phyloP scores from a whole-genome alignment of 2,113 vertebrate species.

The Corvus cornix region DNA sequence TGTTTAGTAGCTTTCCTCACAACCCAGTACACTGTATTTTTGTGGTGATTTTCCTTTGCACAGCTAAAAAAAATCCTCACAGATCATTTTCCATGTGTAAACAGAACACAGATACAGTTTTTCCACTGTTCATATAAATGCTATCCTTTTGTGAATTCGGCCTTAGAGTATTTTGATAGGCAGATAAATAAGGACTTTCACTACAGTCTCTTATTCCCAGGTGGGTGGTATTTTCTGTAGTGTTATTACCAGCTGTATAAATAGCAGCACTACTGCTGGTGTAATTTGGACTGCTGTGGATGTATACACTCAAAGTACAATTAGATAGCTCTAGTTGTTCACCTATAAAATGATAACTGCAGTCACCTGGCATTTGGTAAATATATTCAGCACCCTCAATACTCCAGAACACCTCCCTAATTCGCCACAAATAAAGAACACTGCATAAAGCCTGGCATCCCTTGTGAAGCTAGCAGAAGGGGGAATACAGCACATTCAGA shows the following conservation, averaged over 20 bases:
- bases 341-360: neutral
- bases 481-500: neutral
- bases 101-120: neutral
- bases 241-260: constrained; percentile 34
- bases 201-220: neutral
- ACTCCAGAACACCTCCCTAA: neutral
- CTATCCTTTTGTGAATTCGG: neutral
- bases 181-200: constrained; percentile 17
- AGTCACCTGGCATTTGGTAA: neutral
- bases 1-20: neutral
- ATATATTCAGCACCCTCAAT: neutral
- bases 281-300: constrained; percentile 10
- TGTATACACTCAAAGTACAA: neutral
- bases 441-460: neutral
- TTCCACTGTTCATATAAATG: neutral
- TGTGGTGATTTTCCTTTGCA: neutral
- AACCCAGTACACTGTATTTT: neutral
- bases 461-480: neutral
- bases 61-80: neutral
- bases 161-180: neutral
- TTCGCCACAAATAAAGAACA: constrained; percentile 3
- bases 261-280: constrained; percentile 4
- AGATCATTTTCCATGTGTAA: neutral
- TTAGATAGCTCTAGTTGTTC: neutral
- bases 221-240: constrained; percentile 17